Evolutionary conservation across 1,140 invertebrate species (phyloP).

Genomic region (Drosophila bocqueti): DNA sequence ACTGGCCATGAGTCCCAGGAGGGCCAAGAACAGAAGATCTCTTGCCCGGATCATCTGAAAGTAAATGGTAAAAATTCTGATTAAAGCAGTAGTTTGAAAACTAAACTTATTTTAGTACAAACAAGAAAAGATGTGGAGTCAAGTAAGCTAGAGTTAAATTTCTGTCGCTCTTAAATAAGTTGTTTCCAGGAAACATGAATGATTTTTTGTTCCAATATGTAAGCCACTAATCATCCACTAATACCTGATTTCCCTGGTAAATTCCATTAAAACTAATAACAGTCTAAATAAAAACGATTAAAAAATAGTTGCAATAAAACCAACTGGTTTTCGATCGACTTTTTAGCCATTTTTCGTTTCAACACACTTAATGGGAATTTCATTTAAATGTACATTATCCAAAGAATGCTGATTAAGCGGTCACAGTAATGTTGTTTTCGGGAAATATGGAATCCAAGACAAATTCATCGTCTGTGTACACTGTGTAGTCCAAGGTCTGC

Average conservation of each 20-base stretch:
- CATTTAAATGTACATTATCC: constrained; percentile 14
- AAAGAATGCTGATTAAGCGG: constrained; percentile 16
- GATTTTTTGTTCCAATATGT: background rate
- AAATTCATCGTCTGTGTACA: constrained; percentile 10
- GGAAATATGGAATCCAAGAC: constrained; percentile 26
- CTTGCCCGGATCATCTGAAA: constrained; percentile 41
- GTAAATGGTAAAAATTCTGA: background rate
- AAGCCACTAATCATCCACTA: background rate
- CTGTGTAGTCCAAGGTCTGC: constrained; percentile 37
- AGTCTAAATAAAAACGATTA: background rate
- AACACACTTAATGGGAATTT: constrained; percentile 1
- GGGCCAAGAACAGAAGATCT: constrained; percentile 49
- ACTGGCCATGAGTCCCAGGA: constrained; percentile 36
- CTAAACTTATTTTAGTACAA: background rate
- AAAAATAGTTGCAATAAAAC: background rate
- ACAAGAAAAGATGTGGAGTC: background rate
- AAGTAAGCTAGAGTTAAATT: background rate
- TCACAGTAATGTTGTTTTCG: background rate
- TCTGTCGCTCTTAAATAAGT: background rate
- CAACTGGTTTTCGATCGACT: constrained; percentile 1
- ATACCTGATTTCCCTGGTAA: background rate
- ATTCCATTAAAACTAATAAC: constrained; percentile 6
- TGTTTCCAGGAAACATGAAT: background rate
- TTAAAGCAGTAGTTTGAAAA: background rate
- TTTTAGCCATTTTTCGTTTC: background rate